Percentiles rank a stretch among this genome's conserved stretches.
Evolutionary conservation across 2,888 invertebrate species (phyloP).

Genomic region (Linyphia triangularis): DNA sequence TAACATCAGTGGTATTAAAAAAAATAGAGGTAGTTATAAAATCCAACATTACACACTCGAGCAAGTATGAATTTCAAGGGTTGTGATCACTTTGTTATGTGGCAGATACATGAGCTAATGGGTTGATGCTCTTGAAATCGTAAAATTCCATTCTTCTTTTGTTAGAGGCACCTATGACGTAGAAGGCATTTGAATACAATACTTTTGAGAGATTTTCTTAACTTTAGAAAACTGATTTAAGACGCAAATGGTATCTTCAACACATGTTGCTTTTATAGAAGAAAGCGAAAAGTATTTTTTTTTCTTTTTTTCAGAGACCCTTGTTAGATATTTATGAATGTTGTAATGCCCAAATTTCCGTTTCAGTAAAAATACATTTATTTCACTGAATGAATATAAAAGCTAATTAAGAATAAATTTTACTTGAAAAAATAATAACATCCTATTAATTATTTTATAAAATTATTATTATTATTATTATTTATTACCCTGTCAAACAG

Average conservation of each 20-base stretch:
- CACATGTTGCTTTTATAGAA: no score
- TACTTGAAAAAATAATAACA: no score
- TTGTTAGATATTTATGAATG: no score
- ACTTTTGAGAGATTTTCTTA: not conserved
- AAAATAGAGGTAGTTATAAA: not conserved
- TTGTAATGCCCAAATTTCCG: no score
- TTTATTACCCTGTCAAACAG: no score
- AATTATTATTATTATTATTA: no score
- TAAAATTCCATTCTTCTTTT: constrained; percentile 20
- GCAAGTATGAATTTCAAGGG: constrained; percentile 4
- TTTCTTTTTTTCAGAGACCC: no score
- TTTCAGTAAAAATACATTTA: no score
- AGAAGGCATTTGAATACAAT: constrained; percentile 26
- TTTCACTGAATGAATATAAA: no score
- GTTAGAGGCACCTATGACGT: constrained; percentile 17
- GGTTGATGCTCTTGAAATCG: constrained; percentile 31
- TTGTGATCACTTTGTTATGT: not conserved
- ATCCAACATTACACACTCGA: not conserved
- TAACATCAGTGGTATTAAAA: not conserved
- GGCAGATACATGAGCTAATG: constrained; percentile 13
- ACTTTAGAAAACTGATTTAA: constrained; percentile 3
- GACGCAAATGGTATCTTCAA: not conserved
- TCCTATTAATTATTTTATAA: no score
- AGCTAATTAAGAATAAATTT: no score
- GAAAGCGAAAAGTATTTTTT: no score